These are phyloP conservation scores for Harmothoe impar DNA, from an alignment of 2,888 invertebrate species.

Conservation along the genomic window DNA sequence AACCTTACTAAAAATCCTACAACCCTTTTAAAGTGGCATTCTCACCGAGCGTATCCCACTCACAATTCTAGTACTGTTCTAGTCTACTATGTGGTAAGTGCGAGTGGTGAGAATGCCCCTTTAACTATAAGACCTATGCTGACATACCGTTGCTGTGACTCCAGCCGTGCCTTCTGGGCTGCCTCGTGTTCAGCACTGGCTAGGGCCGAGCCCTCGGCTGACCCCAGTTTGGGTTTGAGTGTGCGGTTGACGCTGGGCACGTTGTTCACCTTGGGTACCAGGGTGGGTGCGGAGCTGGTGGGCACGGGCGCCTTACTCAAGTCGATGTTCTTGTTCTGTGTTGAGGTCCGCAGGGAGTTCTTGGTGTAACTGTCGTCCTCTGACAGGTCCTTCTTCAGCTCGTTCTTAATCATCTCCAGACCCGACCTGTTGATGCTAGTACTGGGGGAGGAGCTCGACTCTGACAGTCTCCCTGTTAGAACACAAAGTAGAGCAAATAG, in stretches of 20 bases:
- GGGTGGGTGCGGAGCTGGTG: neutral
- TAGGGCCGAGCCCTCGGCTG: slow-evolving; percentile 41
- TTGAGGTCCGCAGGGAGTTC: neutral
- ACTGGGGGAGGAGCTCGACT: neutral
- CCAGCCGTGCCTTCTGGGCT: slow-evolving; percentile 27
- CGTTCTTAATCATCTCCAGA: slow-evolving; percentile 37
- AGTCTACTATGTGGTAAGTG: too few relatives aligned
- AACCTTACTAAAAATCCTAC: too few relatives aligned
- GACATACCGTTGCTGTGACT: neutral
- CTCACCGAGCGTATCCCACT: too few relatives aligned
- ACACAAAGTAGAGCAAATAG: too few relatives aligned
- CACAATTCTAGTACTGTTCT: too few relatives aligned
- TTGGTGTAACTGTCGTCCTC: neutral
- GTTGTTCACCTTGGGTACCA: slow-evolving; percentile 33
- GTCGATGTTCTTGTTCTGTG: neutral
- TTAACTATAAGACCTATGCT: neutral
- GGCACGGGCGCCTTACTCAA: neutral
- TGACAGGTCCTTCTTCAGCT: slow-evolving; percentile 19
- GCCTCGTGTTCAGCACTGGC: slow-evolving; percentile 48
- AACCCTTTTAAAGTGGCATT: too few relatives aligned
- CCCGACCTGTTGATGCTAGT: too few relatives aligned
- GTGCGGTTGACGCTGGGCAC: slow-evolving; percentile 55
- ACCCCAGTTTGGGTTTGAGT: slow-evolving; percentile 47
- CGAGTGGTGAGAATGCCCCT: too few relatives aligned
- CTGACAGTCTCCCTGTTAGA: neutral